phyloP scores from a whole-genome alignment of 2,888 invertebrate species.

The Hipparchia semele region DNA sequence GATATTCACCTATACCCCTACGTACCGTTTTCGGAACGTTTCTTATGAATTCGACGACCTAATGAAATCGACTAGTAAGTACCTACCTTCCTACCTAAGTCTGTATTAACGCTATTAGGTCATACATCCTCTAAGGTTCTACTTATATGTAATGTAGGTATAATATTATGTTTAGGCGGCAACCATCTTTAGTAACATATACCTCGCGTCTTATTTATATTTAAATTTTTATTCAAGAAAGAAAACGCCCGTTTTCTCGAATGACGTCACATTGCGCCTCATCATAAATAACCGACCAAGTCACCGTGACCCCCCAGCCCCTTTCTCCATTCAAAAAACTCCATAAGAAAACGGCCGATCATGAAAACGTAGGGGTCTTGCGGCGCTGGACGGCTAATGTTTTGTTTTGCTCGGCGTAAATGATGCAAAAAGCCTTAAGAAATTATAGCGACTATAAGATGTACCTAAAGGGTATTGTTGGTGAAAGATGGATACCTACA shows the following conservation, averaged over 20 bases:
- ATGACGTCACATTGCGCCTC: slow-evolving; percentile 48
- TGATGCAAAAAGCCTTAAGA: slow-evolving; percentile 61
- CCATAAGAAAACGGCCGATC: slow-evolving; percentile 34
- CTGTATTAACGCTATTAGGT: no score
- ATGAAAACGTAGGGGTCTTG: slow-evolving; percentile 44
- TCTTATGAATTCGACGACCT: no score
- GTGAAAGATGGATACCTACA: slow-evolving; percentile 5
- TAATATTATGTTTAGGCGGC: no score
- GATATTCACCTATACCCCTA: no score
- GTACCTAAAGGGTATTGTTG: slow-evolving; percentile 31
- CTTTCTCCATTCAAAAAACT: slow-evolving; percentile 32
- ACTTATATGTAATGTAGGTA: no score
- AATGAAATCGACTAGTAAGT: no score
- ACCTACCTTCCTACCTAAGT: no score
- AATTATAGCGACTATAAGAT: slow-evolving; percentile 39
- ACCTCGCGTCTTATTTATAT: not conserved
- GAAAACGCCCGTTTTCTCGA: slow-evolving; percentile 47
- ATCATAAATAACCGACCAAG: slow-evolving; percentile 47
- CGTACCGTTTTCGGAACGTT: no score
- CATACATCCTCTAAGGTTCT: no score
- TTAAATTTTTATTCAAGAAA: slow-evolving; percentile 10
- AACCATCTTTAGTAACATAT: not conserved
- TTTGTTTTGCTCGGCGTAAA: slow-evolving; percentile 61
- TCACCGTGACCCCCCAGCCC: slow-evolving; percentile 44
- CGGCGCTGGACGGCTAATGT: slow-evolving; percentile 47